A percentile compares a stretch with the other conserved stretches of the same genome.
Conservation (phyloP, 1,140 invertebrate species). For the Pararge aegeria region DNA sequence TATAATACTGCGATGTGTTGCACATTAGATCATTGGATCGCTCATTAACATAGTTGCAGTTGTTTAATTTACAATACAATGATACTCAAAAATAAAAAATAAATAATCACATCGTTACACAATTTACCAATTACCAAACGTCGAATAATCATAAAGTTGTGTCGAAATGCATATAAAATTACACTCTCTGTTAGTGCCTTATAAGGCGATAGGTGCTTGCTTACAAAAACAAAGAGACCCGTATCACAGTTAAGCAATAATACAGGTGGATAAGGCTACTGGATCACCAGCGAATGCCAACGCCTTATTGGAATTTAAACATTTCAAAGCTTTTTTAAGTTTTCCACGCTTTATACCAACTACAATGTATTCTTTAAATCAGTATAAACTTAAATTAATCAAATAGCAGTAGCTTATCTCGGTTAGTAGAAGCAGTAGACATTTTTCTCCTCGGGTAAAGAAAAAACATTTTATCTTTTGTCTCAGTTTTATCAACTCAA, state of each 20-base stretch:
- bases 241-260: background rate
- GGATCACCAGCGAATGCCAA: no score
- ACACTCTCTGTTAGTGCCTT: conserved; percentile 7
- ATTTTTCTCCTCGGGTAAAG: no score
- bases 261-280: background rate
- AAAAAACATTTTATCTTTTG: no score
- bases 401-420: no score
- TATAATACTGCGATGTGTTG: background rate
- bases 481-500: no score
- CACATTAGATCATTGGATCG: background rate
- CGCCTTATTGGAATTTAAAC: no score
- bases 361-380: no score
- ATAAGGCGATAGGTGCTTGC: conserved; percentile 5
- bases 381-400: no score
- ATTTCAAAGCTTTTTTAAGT: no score
- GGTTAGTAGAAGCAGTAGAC: no score
- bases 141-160: conserved; percentile 7
- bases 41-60: background rate
- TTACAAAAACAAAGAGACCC: conserved; percentile 21
- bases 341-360: no score
- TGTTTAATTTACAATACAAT: background rate
- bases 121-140: conserved; percentile 1
- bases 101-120: background rate
- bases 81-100: background rate
- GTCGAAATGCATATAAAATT: conserved; percentile 15